Percentiles rank a stretch among this genome's conserved stretches.
These are phyloP conservation scores for Anastrepha ludens DNA, from an alignment of 1,140 invertebrate genomes.

Conservation along the genomic window DNA sequence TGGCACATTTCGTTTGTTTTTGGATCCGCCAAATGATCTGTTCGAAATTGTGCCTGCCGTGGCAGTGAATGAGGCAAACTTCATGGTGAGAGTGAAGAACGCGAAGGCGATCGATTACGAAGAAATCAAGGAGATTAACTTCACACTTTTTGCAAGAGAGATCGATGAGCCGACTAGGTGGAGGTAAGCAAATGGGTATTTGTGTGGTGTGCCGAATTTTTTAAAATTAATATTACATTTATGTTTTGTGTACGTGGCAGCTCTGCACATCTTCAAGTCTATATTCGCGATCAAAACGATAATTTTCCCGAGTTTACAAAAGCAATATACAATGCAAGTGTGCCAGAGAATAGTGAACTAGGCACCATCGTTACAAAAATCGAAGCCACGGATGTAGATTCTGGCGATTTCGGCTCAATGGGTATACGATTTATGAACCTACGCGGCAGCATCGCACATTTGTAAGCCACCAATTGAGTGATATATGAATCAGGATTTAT, in stretches of 20 bases:
- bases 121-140: constrained; percentile 85
- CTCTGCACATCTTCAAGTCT: constrained; percentile 88
- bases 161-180: constrained; percentile 77
- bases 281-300: constrained; percentile 94
- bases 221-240: background rate
- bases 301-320: constrained; percentile 93
- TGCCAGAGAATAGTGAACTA: constrained; percentile 88
- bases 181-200: constrained; percentile 60
- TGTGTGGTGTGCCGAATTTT: background rate
- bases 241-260: constrained; percentile 71
- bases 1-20: constrained; percentile 89
- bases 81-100: constrained; percentile 92
- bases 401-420: constrained; percentile 87
- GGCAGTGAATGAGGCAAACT: constrained; percentile 94
- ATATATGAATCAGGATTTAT: background rate
- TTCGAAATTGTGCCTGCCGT: constrained; percentile 92
- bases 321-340: constrained; percentile 84
- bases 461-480: constrained; percentile 79
- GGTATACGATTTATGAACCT: constrained; percentile 92
- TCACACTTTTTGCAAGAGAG: constrained; percentile 90
- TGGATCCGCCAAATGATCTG: constrained; percentile 86
- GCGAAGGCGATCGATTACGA: constrained; percentile 91
- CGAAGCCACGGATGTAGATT: constrained; percentile 89
- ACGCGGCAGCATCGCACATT: constrained; percentile 83
- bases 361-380: constrained; percentile 90